These are phyloP conservation scores for Cheumatopsyche charites DNA, from an alignment of 1,140 invertebrate genomes.

Conservation along the genomic window DNA sequence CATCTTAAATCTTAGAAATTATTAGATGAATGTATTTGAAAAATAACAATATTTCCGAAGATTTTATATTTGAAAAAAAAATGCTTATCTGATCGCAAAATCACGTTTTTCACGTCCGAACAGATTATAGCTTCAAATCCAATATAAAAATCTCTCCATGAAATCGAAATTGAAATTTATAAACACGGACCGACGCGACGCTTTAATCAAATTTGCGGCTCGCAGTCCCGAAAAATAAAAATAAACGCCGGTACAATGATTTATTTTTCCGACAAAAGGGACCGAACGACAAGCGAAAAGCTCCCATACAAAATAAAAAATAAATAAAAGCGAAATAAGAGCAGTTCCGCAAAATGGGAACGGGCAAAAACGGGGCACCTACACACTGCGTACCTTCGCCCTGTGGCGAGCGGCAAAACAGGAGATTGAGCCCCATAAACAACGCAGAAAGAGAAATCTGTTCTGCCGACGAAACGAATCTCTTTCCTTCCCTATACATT, in stretches of 20 bases:
- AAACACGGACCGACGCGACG: not conserved
- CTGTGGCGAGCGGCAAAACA: not conserved
- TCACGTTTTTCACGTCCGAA: too few species aligned
- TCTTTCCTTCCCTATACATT: too few species aligned
- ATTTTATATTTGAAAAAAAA: too few species aligned
- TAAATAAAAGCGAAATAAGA: constrained; percentile 3
- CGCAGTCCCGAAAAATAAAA: not conserved
- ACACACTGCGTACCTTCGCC: too few species aligned
- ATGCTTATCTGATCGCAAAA: too few species aligned
- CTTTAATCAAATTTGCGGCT: constrained; percentile 20
- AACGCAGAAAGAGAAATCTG: constrained; percentile 20
- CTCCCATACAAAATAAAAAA: constrained; percentile 1
- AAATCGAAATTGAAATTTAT: constrained; percentile 28
- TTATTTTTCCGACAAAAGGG: constrained; percentile 19
- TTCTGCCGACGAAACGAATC: constrained; percentile 7
- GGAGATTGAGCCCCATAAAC: constrained; percentile 8
- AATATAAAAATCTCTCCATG: too few species aligned
- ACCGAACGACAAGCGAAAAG: not conserved
- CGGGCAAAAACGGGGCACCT: too few species aligned
- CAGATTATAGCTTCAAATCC: too few species aligned
- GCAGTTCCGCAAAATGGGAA: constrained; percentile 4
- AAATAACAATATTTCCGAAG: too few species aligned
- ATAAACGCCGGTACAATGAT: constrained; percentile 5
- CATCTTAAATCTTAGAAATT: too few species aligned
- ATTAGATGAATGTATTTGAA: too few species aligned